Percentiles rank a stretch among this genome's conserved stretches.
Evolutionary conservation across 2,888 invertebrate genomes (phyloP).

Genomic region (Cerastis rubricosa): DNA sequence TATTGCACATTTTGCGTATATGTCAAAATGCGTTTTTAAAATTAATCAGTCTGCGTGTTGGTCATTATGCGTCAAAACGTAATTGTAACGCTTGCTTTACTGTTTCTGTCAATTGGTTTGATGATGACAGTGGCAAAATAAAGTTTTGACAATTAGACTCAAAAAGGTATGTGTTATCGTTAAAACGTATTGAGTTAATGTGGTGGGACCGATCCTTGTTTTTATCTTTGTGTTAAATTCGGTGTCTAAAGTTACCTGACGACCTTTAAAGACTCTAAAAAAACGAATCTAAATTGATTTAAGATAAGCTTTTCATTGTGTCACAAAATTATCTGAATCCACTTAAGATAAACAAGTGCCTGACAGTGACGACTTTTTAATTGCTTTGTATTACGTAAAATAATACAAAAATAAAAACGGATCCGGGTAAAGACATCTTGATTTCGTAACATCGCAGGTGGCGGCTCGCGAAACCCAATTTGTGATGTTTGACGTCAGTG

Average conservation of each 20-base stretch:
- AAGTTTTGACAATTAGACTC: neutral
- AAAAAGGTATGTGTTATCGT: neutral
- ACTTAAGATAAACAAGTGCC: conserved; percentile 34
- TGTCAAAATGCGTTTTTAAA: no score
- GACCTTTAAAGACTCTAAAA: neutral
- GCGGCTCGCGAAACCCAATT: conserved; percentile 12
- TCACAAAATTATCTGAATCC: conserved; percentile 12
- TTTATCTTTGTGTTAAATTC: neutral
- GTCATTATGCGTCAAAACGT: no score
- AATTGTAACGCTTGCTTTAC: neutral
- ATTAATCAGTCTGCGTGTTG: no score
- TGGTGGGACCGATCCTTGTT: neutral
- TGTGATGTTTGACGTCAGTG: conserved; percentile 25
- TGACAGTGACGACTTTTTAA: conserved; percentile 29
- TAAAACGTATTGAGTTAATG: neutral
- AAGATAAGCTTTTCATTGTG: conserved; percentile 26
- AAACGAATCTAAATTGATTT: conserved; percentile 10
- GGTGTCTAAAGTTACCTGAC: neutral
- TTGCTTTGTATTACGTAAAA: conserved; percentile 29
- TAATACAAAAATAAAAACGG: conserved; percentile 16
- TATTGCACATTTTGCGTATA: no score
- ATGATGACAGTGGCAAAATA: neutral
- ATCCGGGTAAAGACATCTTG: conserved; percentile 33
- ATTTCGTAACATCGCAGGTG: conserved; percentile 32
- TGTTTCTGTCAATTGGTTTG: neutral